Percentiles rank a stretch among this genome's conserved stretches.
phyloP scores from a whole-genome alignment of 2,888 invertebrate species.

The Drosophila formosana region DNA sequence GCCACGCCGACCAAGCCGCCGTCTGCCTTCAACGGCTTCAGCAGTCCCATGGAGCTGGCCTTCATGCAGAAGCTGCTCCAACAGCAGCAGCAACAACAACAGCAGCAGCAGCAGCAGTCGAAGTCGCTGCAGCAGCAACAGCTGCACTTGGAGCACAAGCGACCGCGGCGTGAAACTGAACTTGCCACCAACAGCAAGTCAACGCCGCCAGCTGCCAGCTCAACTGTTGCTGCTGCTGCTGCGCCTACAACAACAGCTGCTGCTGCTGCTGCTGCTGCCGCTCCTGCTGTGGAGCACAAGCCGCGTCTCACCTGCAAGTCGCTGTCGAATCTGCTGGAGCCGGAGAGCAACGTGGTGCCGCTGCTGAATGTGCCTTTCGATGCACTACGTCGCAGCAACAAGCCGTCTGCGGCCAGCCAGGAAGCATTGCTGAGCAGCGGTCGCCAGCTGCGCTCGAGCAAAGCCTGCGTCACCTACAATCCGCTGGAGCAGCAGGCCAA shows the following conservation, averaged over 20 bases:
- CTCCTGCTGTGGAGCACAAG: constrained; percentile 84
- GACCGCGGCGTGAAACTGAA: constrained; percentile 57
- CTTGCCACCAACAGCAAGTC: constrained; percentile 57
- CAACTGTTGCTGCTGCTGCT: constrained; percentile 5
- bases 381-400: constrained; percentile 49
- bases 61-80: constrained; percentile 90
- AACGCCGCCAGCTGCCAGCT: constrained; percentile 13
- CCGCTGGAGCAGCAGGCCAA: constrained; percentile 62
- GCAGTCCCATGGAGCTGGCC: constrained; percentile 85
- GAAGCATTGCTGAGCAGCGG: constrained; percentile 43
- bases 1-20: constrained; percentile 29
- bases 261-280: constrained; percentile 30
- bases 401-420: not conserved
- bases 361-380: constrained; percentile 70
- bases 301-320: constrained; percentile 88
- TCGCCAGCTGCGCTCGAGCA: constrained; percentile 67
- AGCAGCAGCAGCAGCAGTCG: constrained; percentile 75
- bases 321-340: constrained; percentile 87
- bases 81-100: constrained; percentile 84
- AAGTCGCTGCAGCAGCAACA: constrained; percentile 71
- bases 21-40: constrained; percentile 62
- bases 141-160: constrained; percentile 68
- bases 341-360: constrained; percentile 81
- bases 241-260: constrained; percentile 3
- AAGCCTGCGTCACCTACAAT: constrained; percentile 65